Evolutionary conservation across 92 coral and sea anemone genomes (phyloP), one percentile per base, ranked within the genome.

Genomic region (Montipora capitata): DNA sequence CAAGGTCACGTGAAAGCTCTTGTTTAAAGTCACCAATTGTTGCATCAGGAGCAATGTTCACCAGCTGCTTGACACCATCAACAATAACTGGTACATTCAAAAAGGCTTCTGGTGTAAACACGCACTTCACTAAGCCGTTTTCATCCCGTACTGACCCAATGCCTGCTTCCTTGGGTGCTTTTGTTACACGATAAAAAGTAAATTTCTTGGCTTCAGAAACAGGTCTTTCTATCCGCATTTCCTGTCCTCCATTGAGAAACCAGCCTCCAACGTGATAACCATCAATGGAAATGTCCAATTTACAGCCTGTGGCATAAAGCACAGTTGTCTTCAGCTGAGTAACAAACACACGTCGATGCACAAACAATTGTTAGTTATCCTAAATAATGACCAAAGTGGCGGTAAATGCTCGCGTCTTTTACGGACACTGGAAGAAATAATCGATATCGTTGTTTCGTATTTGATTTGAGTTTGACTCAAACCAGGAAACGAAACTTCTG

Each of bases 311-410:
- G 35, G 0, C 35, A 27, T 27, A 27, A 27, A 27, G 35, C 2
- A 27, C 35, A 27, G 35, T 1, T 27, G 2, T 27, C 35, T 27
- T 27, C 35, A 27, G 35, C 0, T 27, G 35, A 27, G 35, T 27
- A 0, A 27, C 35, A 27, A 27, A 27, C 35, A 27, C 35, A 27
- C 35, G 35, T 27, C 35, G 35, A 0, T 27, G 35, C 35, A 27
- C 35, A 27, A 27, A 27, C 35, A 27, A 1, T 27, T 27, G 0
- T 0, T 27, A 27, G 35, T 27, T 98, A 96, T 72, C 92, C 95
- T 27, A 95, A 96, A 67, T 27, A 27, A 95, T 96, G 12, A 98
- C 99, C 14, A 27, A 27, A 27, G 35, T 27, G 35, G 35, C 35
- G 35, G 35, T 27, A 27, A 27, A 27, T 27, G 35, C 35, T 27